A percentile compares a stretch with the other conserved stretches of the same genome.
Conservation (phyloP, 2,113 vertebrate species). For the Anoura caudifer region DNA sequence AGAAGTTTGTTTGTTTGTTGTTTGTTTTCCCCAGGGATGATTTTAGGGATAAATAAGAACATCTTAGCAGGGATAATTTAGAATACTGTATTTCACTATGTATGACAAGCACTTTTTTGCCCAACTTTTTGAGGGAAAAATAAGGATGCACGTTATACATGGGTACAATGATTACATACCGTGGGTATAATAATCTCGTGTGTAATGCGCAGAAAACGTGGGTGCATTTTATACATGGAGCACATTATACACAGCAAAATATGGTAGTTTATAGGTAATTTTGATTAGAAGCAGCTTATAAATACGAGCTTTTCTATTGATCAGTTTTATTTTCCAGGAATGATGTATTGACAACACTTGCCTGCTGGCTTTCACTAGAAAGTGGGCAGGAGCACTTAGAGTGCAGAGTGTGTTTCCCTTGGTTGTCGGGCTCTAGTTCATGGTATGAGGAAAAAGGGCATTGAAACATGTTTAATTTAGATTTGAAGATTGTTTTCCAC, state of each 20-base stretch:
- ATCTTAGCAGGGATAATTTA: neutral
- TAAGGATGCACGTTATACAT: no score
- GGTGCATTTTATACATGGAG: no score
- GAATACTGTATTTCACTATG: neutral
- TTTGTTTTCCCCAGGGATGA: neutral
- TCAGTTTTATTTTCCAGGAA: neutral
- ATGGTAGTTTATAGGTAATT: neutral
- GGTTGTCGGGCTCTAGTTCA: neutral
- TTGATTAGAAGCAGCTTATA: neutral
- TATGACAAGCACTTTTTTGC: no score
- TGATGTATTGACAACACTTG: no score
- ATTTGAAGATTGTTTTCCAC: neutral
- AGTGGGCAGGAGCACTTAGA: neutral
- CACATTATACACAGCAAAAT: no score
- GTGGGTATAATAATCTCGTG: no score
- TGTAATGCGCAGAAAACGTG: no score
- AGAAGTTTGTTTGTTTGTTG: neutral
- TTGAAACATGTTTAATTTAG: neutral
- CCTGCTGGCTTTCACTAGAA: neutral
- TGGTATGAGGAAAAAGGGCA: neutral
- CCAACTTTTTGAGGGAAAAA: no score
- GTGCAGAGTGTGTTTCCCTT: neutral
- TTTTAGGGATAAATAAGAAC: conserved; percentile 11
- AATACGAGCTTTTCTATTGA: neutral
- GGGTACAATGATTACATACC: no score